Percentiles rank a stretch among this genome's conserved stretches.
Conservation (phyloP, 1,140 invertebrate species). For the Teleogryllus occipitalis region DNA sequence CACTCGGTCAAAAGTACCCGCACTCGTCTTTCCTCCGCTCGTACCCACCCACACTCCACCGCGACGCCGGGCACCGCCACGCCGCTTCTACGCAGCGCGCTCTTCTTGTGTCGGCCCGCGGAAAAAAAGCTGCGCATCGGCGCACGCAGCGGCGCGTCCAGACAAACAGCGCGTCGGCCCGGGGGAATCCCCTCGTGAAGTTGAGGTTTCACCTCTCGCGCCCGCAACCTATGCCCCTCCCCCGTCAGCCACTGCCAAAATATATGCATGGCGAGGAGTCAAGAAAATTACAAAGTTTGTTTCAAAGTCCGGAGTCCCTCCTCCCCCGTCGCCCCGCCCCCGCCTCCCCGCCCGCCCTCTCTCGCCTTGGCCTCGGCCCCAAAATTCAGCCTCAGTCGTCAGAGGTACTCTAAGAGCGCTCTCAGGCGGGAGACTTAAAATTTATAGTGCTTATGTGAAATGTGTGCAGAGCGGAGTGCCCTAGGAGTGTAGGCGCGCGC, state of each 20-base stretch:
- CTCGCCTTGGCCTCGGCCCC: constrained; percentile 24
- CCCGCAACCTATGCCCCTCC: background rate
- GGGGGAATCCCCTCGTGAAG: background rate
- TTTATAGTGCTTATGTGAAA: constrained; percentile 1
- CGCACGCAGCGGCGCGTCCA: background rate
- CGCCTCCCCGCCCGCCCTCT: constrained; percentile 12
- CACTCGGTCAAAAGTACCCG: too few species aligned
- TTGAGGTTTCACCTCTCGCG: background rate
- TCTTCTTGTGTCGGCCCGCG: too few species aligned
- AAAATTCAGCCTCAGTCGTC: background rate
- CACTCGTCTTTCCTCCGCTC: too few species aligned
- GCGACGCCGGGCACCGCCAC: too few species aligned
- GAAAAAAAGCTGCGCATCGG: too few species aligned
- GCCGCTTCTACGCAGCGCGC: too few species aligned
- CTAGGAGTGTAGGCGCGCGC: background rate
- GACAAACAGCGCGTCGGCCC: background rate
- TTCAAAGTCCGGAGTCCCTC: constrained; percentile 7
- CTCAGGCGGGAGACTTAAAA: background rate
- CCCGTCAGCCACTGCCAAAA: too few species aligned
- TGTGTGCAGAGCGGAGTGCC: background rate
- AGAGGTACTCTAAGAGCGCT: background rate
- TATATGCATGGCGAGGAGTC: too few species aligned
- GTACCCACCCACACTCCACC: too few species aligned
- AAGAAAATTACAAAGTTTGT: background rate
- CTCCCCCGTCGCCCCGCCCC: constrained; percentile 7